Evolutionary conservation across 2,888 invertebrate species (phyloP).

Genomic region (Selenia dentaria): DNA sequence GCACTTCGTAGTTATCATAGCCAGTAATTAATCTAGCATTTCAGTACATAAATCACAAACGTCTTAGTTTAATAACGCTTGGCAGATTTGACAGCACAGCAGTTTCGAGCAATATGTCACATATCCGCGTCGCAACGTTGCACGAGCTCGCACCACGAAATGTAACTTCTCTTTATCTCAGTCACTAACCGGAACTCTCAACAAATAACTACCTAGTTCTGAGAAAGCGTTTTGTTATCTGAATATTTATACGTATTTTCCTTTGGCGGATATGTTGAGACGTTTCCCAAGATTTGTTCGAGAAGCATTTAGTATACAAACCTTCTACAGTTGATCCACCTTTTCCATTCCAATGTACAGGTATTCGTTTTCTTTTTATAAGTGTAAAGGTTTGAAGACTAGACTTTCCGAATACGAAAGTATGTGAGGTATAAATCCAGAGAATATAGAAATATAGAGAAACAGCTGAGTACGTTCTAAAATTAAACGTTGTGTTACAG

Average conservation of each 20-base stretch:
- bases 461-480: too few relatives aligned
- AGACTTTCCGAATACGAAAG: too few relatives aligned
- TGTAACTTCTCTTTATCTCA: conserved; percentile 42
- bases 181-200: conserved; percentile 5
- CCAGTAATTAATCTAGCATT: conserved; percentile 30
- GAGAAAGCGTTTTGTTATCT: background rate
- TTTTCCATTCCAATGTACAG: too few relatives aligned
- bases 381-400: too few relatives aligned
- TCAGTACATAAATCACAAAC: conserved; percentile 57
- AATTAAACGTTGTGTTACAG: too few relatives aligned
- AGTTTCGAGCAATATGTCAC: conserved; percentile 70
- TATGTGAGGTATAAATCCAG: too few relatives aligned
- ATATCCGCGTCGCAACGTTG: conserved; percentile 25
- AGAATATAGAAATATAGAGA: too few relatives aligned
- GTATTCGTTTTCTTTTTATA: too few relatives aligned
- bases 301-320: too few relatives aligned
- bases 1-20: too few relatives aligned
- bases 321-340: too few relatives aligned
- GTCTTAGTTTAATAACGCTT: conserved; percentile 69
- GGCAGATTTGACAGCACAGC: conserved; percentile 73
- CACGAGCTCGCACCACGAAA: background rate
- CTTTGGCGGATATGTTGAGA: background rate
- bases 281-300: too few relatives aligned
- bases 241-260: conserved; percentile 16
- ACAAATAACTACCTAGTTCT: background rate